Percentiles rank a stretch among this genome's conserved stretches.
Evolutionary conservation across 2,797 vertebrate species (phyloP).

Genomic region (Anabacerthia variegaticeps): DNA sequence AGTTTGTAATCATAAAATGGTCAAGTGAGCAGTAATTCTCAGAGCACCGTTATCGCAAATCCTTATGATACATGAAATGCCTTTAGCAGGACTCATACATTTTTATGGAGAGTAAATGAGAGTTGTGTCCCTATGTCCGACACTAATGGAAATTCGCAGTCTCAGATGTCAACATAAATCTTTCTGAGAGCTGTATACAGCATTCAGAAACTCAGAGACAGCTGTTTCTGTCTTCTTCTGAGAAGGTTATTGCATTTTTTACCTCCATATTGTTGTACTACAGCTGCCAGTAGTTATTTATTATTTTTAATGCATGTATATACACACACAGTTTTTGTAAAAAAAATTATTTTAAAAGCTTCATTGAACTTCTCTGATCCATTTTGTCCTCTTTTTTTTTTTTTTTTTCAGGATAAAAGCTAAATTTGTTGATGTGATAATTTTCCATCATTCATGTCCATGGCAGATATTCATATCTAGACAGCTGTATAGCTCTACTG

Average conservation of each 20-base stretch:
- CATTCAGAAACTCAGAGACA: background rate
- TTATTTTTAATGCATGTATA: background rate
- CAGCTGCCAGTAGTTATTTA: background rate
- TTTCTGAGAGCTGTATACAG: background rate
- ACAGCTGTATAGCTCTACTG: background rate
- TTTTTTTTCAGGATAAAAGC: background rate
- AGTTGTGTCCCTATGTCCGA: background rate
- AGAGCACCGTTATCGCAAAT: background rate
- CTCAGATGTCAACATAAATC: conserved; percentile 27
- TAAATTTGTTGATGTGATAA: background rate
- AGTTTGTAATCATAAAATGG: conserved; percentile 44
- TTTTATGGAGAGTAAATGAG: conserved; percentile 54
- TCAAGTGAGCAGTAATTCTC: conserved; percentile 50
- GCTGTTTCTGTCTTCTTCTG: background rate
- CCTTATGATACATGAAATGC: conserved; percentile 16
- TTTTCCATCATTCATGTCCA: background rate
- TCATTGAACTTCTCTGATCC: background rate
- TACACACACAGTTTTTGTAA: rapidly evolving
- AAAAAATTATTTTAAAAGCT: background rate
- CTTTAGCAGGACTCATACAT: conserved; percentile 27
- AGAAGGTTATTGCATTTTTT: background rate
- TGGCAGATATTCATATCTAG: background rate
- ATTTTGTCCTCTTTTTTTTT: background rate
- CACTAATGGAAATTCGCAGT: conserved; percentile 18
- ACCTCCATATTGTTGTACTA: background rate